Evolutionary conservation across 2,888 invertebrate species (phyloP), one percentile per base, ranked within the genome.

Genomic region (Nemapogon koenigi): DNA sequence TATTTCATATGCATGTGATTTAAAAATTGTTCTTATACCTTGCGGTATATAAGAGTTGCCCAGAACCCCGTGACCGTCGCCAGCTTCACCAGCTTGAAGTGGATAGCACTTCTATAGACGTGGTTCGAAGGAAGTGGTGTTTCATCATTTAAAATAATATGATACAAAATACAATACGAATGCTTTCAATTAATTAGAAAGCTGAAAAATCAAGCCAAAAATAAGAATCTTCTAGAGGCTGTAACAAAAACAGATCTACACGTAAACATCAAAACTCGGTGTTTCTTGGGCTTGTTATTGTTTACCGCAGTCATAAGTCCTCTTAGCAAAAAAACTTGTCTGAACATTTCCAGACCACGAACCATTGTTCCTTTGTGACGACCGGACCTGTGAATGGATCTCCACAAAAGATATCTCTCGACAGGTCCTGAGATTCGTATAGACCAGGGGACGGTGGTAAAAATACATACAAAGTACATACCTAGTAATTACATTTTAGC

Each of bases 381-480:
- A 33, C 33, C 17, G 33, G 33, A 33, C 33, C 19, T 19, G 13
- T 33, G 33, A 33, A 33, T 33, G 19, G 33, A 19, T 33, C 33
- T 18, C 19, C 28, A 7, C 33, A 33, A 33, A 33, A 33, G 33
- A 33, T 33, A 33, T 33, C 33, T 33, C 19, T 11, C 33, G 33
- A 19, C 33, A 33, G 19, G 13, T 17, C n/a, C 33, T 19, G 7
- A 33, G 19, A 33, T 33, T 33, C 19, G 19, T 33, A 14, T 33
- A 33, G 33, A 33, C 33, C 33, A n/a, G n/a, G n/a, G n/a, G n/a
- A n/a, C n/a, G n/a, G n/a, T n/a, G n/a, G n/a, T n/a, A n/a, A n/a
- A n/a, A n/a, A n/a, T n/a, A n/a, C n/a, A n/a, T n/a, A n/a, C n/a
- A n/a, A n/a, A n/a, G n/a, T n/a, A n/a, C n/a, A n/a, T n/a, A n/a